Percentiles rank a stretch among this genome's conserved stretches.
phyloP scores from a whole-genome alignment of 2,113 vertebrate species.

The Trichechus manatus region DNA sequence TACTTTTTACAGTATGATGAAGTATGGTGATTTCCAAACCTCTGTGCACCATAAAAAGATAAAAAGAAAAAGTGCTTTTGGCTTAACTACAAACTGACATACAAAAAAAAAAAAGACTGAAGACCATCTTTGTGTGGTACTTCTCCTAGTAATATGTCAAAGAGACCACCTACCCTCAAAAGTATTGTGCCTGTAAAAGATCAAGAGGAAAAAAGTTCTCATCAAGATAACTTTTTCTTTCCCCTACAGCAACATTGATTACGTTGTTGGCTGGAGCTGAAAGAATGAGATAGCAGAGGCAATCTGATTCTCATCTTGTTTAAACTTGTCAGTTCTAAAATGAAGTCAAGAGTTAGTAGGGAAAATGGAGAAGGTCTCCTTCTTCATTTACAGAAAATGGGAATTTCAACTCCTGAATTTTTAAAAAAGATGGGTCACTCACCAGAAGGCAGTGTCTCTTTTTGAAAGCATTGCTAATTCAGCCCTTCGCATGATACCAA shows the following conservation, averaged over 20 bases:
- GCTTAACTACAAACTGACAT: not conserved
- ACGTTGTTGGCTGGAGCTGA: constrained; percentile 22
- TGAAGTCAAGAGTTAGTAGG: constrained; percentile 34
- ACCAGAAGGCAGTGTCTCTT: not conserved
- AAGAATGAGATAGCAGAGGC: constrained; percentile 69
- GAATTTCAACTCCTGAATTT: not conserved
- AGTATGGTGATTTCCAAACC: not conserved
- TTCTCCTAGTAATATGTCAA: not conserved
- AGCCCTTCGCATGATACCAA: not conserved
- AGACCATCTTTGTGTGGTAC: not conserved
- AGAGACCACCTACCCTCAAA: not conserved
- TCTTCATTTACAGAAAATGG: constrained; percentile 71
- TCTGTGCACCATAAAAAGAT: not conserved
- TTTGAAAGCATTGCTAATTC: not conserved
- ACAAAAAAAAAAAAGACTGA: not conserved
- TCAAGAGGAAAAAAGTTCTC: not conserved
- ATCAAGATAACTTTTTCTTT: constrained; percentile 51
- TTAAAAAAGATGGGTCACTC: not conserved
- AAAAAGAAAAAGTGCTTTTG: not conserved
- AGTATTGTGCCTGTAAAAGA: constrained; percentile 12
- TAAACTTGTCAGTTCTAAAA: constrained; percentile 73
- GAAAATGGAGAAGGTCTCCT: constrained; percentile 73
- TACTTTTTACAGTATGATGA: not conserved
- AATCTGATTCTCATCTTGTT: constrained; percentile 79
- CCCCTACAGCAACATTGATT: constrained; percentile 64